Evolutionary conservation across 2,888 invertebrate genomes (phyloP).

Genomic region (Meghimatium bilineatum): DNA sequence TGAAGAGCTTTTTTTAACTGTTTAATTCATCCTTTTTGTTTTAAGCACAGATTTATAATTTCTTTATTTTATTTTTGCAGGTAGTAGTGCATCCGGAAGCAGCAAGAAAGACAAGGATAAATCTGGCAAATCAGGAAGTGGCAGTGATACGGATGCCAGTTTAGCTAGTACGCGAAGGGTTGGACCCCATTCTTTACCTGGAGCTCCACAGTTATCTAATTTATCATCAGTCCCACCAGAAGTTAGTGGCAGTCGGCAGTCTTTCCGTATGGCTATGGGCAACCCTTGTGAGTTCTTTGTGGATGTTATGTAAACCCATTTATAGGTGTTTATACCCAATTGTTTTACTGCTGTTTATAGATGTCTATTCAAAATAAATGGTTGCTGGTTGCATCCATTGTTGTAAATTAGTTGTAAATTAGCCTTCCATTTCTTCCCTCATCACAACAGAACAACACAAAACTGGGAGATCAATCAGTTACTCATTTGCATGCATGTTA

Average conservation of each 20-base stretch:
- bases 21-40: too few species aligned
- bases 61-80: constrained; percentile 55
- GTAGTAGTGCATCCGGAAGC: constrained; percentile 75
- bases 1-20: too few species aligned
- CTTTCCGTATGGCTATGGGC: constrained; percentile 88
- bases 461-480: too few species aligned
- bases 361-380: not conserved
- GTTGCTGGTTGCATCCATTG: not conserved
- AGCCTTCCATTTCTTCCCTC: not conserved
- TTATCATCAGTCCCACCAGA: constrained; percentile 79
- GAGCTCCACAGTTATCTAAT: constrained; percentile 49
- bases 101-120: constrained; percentile 72
- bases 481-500: constrained; percentile 1
- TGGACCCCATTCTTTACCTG: constrained; percentile 45
- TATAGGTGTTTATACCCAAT: not conserved
- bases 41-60: too few species aligned
- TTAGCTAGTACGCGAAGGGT: constrained; percentile 67
- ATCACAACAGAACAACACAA: too few species aligned
- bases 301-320: constrained; percentile 70
- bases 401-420: constrained; percentile 4
- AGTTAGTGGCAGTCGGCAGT: constrained; percentile 86
- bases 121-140: constrained; percentile 72
- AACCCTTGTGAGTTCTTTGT: constrained; percentile 85
- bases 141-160: constrained; percentile 77
- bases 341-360: constrained; percentile 14